phyloP scores from a whole-genome alignment of 2,888 invertebrate species.

The Coleophora deauratella region DNA sequence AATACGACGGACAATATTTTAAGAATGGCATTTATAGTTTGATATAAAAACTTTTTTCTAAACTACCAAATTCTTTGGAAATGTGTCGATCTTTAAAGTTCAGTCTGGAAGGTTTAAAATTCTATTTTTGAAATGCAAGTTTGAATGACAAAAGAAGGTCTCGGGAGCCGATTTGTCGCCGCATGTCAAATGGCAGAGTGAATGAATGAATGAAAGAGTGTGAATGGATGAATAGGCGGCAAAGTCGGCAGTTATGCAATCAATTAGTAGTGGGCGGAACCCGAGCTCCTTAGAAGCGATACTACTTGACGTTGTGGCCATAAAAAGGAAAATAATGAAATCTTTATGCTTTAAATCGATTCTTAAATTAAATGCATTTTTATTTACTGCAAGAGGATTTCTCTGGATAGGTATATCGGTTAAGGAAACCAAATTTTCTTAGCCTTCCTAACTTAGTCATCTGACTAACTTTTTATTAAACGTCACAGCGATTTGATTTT shows the following conservation, averaged over 20 bases:
- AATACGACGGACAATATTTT: not conserved
- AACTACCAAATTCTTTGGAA: not conserved
- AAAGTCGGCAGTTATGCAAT: slow-evolving; percentile 61
- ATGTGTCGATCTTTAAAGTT: not conserved
- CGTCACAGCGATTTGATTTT: no score
- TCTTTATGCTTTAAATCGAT: no score
- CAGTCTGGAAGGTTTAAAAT: not conserved
- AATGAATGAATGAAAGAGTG: slow-evolving; percentile 24
- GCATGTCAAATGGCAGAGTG: slow-evolving; percentile 49
- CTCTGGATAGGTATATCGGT: no score
- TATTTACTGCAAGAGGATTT: no score
- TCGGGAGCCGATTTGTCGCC: slow-evolving; percentile 58
- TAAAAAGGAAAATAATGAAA: slow-evolving; percentile 18
- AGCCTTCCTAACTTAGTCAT: no score
- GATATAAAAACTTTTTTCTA: not conserved
- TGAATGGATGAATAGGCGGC: slow-evolving; percentile 32
- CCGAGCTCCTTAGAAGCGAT: slow-evolving; percentile 25
- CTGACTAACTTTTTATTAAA: no score
- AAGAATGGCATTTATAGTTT: not conserved
- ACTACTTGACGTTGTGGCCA: slow-evolving; percentile 26
- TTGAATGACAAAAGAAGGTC: slow-evolving; percentile 13
- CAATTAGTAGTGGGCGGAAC: slow-evolving; percentile 58
- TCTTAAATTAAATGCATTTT: no score
- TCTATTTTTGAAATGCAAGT: not conserved
- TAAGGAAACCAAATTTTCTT: no score